Percentiles rank a stretch among this genome's conserved stretches.
Evolutionary conservation across 2,113 vertebrate species (phyloP).

Genomic region (Otolemur garnettii): DNA sequence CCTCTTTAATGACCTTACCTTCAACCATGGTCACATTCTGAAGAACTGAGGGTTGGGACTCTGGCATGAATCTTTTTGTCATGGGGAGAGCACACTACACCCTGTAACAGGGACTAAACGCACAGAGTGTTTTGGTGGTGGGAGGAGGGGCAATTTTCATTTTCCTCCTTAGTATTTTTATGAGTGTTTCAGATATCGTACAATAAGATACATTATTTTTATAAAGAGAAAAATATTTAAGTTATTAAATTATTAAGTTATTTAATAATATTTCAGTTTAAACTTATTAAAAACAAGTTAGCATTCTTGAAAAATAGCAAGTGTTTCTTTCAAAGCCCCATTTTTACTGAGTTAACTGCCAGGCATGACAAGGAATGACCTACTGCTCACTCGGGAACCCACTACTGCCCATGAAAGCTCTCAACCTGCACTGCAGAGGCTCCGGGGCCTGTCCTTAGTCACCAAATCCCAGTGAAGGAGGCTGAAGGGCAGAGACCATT

Average conservation of each 20-base stretch:
- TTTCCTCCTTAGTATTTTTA: conserved; percentile 24
- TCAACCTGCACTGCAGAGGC: background rate
- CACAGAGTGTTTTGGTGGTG: background rate
- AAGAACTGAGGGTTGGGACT: background rate
- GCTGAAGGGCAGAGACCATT: background rate
- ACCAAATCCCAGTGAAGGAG: background rate
- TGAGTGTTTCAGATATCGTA: conserved; percentile 24
- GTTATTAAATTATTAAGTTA: no score
- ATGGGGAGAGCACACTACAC: background rate
- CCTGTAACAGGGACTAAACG: background rate
- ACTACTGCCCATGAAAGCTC: background rate
- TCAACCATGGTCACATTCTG: background rate
- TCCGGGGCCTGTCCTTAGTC: background rate
- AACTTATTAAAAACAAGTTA: conserved; percentile 50
- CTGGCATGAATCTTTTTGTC: background rate
- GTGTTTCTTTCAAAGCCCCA: background rate
- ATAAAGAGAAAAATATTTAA: conserved; percentile 42
- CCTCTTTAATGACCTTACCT: background rate
- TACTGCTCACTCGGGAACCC: background rate
- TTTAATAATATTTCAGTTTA: background rate
- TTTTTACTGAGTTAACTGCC: background rate
- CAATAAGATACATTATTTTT: conserved; percentile 36
- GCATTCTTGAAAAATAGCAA: conserved; percentile 40
- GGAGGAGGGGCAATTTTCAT: background rate
- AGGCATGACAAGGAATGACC: background rate